Evolutionary conservation across 2,888 invertebrate genomes (phyloP), one percentile per base, ranked within the genome.

Genomic region (Pandemis cinnamomeana): DNA sequence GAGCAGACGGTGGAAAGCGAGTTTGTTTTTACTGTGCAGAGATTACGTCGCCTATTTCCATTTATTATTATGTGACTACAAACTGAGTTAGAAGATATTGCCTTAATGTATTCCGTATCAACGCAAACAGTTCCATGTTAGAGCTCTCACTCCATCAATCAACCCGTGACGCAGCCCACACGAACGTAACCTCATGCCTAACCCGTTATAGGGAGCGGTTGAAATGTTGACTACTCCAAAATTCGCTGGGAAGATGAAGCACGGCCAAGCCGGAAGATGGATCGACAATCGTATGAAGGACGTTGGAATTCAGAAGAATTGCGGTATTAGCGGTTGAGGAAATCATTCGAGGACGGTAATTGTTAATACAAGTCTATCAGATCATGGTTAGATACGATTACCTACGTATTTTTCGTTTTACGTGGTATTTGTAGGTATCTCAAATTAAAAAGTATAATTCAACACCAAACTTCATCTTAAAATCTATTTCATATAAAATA

Each of bases 61-160:
- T 46, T 46, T 46, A 46, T 46, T 44, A 4, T 46, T 5, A 10
- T 46, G 46, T 55, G 20, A 55, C 55, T 55, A 20, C 15, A 55
- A 55, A 55, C 55, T 20, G 13, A 15, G 55, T 20, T 53, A 48
- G 3, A 2, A 20, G 10, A 64, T 0, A 48, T 64, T 44, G 4
- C 64, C 13, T 13, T 64, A 64, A 64, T 64, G 64, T 64, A 64
- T 64, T 64, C 64, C 64, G 36, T 64, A 64, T 64, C 64, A 64
- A 11, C 64, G 64, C 48, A 64, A 64, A 64, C 64, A 27, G 64
- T 20, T 46, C 63, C 13, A 46, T 63, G 44, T 63, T 64, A 11
- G 64, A 48, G 20, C 27, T 64, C 48, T 48, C 46, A 10, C 11
- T 8, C 27, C 64, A 64, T 64, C 64, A 64, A 64, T 64, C 64